phyloP scores from a whole-genome alignment of 1,140 invertebrate genomes.

The Anagrus nilaparvatae region DNA sequence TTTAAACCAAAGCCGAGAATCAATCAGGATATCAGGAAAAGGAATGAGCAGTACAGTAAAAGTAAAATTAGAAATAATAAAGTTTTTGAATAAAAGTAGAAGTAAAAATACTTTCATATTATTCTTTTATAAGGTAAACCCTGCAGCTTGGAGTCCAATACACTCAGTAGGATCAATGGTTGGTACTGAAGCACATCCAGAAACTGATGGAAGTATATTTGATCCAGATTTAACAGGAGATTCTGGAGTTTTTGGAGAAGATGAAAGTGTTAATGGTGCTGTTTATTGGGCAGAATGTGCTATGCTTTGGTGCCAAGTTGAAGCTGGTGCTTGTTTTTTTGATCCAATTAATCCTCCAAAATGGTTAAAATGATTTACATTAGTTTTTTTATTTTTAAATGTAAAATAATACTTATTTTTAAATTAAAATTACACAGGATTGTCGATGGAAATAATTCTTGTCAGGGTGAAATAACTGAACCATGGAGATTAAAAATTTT shows the following conservation, averaged over 20 bases:
- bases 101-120: no score
- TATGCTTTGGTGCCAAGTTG: constrained; percentile 64
- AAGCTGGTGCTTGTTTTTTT: constrained; percentile 65
- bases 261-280: constrained; percentile 54
- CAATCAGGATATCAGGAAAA: constrained; percentile 36
- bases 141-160: constrained; percentile 72
- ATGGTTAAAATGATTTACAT: constrained; percentile 46
- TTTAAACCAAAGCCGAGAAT: constrained; percentile 37
- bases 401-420: background rate
- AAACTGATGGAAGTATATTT: constrained; percentile 68
- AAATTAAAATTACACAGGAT: constrained; percentile 33
- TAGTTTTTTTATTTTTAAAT: background rate
- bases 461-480: constrained; percentile 55
- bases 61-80: constrained; percentile 18
- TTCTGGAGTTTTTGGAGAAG: constrained; percentile 66
- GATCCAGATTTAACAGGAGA: constrained; percentile 56
- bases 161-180: constrained; percentile 68
- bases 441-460: constrained; percentile 44
- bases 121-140: constrained; percentile 46
- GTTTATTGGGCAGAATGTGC: constrained; percentile 66
- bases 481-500: constrained; percentile 67
- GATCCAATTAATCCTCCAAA: constrained; percentile 60
- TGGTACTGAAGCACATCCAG: constrained; percentile 68
- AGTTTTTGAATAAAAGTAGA: background rate
- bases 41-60: constrained; percentile 39